Evolutionary conservation across 2,113 vertebrate species (phyloP).

Genomic region (Thermophis baileyi): DNA sequence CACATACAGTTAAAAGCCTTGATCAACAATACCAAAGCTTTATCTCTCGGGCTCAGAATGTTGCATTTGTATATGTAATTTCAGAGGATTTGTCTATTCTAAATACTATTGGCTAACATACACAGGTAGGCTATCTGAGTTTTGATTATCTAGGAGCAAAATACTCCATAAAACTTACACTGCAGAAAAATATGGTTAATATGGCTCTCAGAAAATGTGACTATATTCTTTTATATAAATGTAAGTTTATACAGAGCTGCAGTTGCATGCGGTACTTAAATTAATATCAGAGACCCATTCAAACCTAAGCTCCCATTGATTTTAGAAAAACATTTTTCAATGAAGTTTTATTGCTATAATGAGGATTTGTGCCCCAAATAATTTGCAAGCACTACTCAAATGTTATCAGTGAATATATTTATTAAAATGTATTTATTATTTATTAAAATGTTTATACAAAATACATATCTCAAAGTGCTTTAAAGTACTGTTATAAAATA

Average conservation of each 20-base stretch:
- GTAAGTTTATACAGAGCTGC: neutral
- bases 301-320: neutral
- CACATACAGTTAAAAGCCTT: neutral
- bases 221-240: neutral
- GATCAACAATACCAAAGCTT: neutral
- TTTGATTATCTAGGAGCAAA: neutral
- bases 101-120: neutral
- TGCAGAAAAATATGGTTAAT: neutral
- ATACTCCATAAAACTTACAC: neutral
- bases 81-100: neutral
- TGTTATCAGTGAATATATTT: neutral
- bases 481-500: neutral
- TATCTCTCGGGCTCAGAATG: neutral
- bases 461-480: neutral
- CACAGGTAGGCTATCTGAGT: neutral
- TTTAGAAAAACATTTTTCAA: neutral
- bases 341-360: neutral
- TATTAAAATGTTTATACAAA: neutral
- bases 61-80: neutral
- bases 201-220: neutral
- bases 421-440: neutral
- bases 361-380: neutral
- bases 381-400: neutral
- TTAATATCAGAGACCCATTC: neutral
- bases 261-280: neutral